Conservation (phyloP, 2,888 invertebrate genomes). For the Nasonovia ribisnigri region DNA sequence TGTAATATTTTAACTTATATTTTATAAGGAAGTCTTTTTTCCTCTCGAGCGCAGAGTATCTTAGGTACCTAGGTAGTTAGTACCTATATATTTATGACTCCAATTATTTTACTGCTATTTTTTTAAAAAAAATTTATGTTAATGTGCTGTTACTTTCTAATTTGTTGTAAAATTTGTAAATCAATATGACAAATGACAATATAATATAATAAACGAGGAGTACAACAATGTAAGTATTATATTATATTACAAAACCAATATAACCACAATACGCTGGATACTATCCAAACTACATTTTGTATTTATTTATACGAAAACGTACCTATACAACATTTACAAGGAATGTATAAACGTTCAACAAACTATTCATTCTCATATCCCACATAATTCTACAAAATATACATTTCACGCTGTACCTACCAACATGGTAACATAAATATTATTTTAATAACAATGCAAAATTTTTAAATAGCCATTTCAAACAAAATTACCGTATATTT, state of each 20-base stretch:
- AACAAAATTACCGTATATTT: slow-evolving; percentile 12
- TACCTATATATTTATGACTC: not conserved
- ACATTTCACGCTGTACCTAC: not conserved
- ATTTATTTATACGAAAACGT: not conserved
- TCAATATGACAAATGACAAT: not conserved
- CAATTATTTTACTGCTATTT: not conserved
- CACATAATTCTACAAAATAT: slow-evolving; percentile 7
- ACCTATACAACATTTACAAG: not conserved
- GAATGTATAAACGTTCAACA: not conserved
- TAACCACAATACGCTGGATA: not conserved
- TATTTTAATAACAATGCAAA: slow-evolving; percentile 35
- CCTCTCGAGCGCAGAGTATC: too few relatives aligned
- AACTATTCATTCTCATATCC: not conserved
- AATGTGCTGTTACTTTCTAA: not conserved
- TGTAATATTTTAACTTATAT: not conserved
- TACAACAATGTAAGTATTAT: not conserved
- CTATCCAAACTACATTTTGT: slow-evolving; percentile 24
- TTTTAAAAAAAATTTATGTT: too few relatives aligned
- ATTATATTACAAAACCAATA: slow-evolving; percentile 37
- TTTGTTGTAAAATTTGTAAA: not conserved
- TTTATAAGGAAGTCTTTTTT: not conserved
- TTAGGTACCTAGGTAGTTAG: too few relatives aligned
- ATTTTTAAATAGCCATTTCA: slow-evolving; percentile 34
- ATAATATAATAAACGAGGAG: not conserved
- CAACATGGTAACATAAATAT: not conserved